A percentile compares a stretch with the other conserved stretches of the same genome.
Evolutionary conservation across 2,888 invertebrate species (phyloP).

Genomic region (Trachelus iudaicus): DNA sequence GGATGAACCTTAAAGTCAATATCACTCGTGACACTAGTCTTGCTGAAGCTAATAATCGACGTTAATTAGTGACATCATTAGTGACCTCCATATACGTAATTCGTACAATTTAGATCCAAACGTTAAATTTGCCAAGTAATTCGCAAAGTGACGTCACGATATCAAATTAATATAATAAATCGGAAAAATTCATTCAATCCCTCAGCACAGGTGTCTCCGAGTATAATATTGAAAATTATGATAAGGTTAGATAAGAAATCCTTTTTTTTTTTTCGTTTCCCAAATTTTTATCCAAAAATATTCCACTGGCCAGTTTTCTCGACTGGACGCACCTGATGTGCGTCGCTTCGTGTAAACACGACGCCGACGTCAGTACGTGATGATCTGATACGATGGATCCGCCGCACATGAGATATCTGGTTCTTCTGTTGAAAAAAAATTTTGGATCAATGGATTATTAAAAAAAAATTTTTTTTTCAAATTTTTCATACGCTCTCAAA

Average conservation of each 20-base stretch:
- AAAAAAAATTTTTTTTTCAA: background rate
- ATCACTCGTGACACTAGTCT: background rate
- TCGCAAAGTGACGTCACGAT: background rate
- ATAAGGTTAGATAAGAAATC: background rate
- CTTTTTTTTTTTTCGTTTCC: background rate
- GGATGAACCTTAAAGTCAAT: background rate
- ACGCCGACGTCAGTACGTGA: conserved; percentile 45
- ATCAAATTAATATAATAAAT: background rate
- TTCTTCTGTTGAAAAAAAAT: background rate
- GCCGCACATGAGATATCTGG: conserved; percentile 28
- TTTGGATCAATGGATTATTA: background rate
- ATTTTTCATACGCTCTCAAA: background rate
- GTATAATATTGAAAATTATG: conserved; percentile 6
- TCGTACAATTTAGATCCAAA: background rate
- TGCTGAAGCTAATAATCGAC: background rate
- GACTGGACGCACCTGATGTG: conserved; percentile 35
- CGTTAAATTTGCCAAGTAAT: background rate
- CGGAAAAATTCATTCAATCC: background rate
- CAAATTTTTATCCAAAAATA: too few species aligned
- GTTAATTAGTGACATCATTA: background rate
- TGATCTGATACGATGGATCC: conserved; percentile 41
- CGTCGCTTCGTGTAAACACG: conserved; percentile 41
- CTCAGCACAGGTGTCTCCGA: background rate
- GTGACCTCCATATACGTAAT: background rate
- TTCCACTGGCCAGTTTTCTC: background rate